A percentile compares a stretch with the other conserved stretches of the same genome.
Conservation (phyloP, 2,888 invertebrate species). For the Dryobotodes eremita region DNA sequence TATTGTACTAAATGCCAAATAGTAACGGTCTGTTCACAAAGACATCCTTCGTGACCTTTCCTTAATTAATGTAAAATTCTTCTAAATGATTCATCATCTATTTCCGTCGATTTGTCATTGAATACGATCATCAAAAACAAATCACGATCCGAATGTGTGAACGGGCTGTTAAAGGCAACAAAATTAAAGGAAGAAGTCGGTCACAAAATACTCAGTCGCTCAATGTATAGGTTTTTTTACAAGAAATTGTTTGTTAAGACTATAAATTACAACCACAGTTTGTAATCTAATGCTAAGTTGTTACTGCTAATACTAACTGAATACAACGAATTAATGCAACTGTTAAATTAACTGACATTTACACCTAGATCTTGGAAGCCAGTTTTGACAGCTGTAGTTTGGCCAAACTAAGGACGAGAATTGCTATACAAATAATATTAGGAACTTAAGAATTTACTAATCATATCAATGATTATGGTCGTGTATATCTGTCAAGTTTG, state of each 20-base stretch:
- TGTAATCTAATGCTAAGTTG: constrained; percentile 21
- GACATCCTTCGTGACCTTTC: not conserved
- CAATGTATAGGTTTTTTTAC: constrained; percentile 22
- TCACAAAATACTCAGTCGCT: constrained; percentile 54
- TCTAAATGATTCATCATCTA: not conserved
- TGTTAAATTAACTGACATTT: not conserved
- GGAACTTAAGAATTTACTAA: not conserved
- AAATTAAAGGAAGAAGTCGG: constrained; percentile 16
- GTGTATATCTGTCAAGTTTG: constrained; percentile 15
- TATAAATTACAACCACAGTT: constrained; percentile 10
- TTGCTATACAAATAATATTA: not conserved
- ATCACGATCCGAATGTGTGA: not conserved
- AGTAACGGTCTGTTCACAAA: not conserved
- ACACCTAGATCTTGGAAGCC: not conserved
- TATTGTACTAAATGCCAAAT: not conserved
- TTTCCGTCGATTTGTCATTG: not conserved
- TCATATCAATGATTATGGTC: not conserved
- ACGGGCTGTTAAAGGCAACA: constrained; percentile 6
- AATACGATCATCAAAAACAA: not conserved
- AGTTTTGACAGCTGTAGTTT: not conserved
- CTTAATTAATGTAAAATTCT: not conserved
- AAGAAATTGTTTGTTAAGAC: constrained; percentile 5
- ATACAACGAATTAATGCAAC: constrained; percentile 34
- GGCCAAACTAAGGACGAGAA: not conserved
- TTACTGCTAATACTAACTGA: constrained; percentile 12